Percentiles rank a stretch among this genome's conserved stretches.
These are phyloP conservation scores for Limnephilus lunatus DNA, from an alignment of 2,888 invertebrate genomes.

Conservation along the genomic window DNA sequence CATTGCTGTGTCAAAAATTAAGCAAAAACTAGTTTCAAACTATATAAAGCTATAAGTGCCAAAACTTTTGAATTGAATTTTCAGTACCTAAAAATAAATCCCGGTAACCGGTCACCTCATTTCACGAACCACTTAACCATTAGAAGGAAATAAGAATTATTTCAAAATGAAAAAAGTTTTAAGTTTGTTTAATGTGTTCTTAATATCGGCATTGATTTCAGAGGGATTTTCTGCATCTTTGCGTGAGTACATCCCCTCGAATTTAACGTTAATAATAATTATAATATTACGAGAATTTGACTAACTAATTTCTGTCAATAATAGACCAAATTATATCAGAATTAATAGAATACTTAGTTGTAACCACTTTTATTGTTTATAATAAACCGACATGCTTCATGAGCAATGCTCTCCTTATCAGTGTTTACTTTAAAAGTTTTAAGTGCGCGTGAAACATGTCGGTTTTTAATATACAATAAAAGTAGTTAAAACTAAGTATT, in stretches of 20 bases:
- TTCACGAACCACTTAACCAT: background rate
- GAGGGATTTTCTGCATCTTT: conserved; percentile 5
- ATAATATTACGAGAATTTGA: too few species aligned
- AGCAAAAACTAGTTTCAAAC: background rate
- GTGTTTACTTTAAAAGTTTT: too few species aligned
- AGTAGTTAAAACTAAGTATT: too few species aligned
- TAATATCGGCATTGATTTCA: background rate
- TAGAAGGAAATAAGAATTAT: background rate
- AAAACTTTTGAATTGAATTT: background rate
- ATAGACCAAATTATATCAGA: too few species aligned
- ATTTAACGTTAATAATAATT: background rate
- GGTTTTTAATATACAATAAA: too few species aligned
- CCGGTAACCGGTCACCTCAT: background rate
- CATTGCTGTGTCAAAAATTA: background rate
- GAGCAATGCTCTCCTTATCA: too few species aligned
- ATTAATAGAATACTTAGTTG: too few species aligned
- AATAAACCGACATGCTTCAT: too few species aligned
- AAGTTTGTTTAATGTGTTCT: background rate
- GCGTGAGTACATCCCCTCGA: background rate
- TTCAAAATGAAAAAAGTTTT: background rate
- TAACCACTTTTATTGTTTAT: too few species aligned
- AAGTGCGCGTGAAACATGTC: too few species aligned
- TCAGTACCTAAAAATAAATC: background rate
- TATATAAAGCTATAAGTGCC: background rate
- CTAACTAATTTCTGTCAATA: too few species aligned